Percentiles rank a stretch among this genome's conserved stretches.
Evolutionary conservation across 2,888 invertebrate genomes (phyloP).

Genomic region (Eupithecia insigniata): DNA sequence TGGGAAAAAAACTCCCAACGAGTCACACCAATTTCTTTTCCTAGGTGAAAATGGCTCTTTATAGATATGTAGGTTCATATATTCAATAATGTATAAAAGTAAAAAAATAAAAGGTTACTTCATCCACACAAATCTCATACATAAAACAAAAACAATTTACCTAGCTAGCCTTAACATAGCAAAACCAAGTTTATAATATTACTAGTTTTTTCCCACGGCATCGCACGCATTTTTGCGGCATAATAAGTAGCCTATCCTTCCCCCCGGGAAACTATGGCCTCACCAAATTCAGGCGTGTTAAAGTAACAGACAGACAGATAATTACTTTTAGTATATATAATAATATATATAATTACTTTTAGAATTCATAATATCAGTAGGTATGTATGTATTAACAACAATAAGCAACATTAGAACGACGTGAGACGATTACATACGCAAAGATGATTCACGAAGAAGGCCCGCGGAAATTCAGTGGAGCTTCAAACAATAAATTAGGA

Average conservation of each 20-base stretch:
- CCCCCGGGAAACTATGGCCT: background rate
- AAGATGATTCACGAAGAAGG: background rate
- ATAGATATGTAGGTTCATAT: background rate
- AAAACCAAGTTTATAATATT: background rate
- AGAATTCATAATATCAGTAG: background rate
- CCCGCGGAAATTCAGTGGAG: background rate
- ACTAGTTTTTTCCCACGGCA: background rate
- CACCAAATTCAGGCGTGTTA: no score
- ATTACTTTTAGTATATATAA: no score
- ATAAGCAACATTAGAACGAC: background rate
- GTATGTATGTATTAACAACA: background rate
- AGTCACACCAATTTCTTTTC: no score
- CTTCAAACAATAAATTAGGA: no score
- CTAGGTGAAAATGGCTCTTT: no score
- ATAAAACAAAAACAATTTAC: background rate
- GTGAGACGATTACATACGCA: background rate
- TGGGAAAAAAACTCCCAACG: no score
- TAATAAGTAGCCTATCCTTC: background rate
- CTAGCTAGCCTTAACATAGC: background rate
- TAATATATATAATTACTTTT: no score
- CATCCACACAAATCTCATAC: background rate
- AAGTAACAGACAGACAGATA: no score
- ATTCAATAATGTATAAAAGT: conserved; percentile 4
- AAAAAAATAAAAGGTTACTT: background rate
- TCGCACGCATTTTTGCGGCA: background rate